These are phyloP conservation scores for Cyrtodaria siliqua DNA, from an alignment of 2,888 invertebrate species.

Conservation along the genomic window DNA sequence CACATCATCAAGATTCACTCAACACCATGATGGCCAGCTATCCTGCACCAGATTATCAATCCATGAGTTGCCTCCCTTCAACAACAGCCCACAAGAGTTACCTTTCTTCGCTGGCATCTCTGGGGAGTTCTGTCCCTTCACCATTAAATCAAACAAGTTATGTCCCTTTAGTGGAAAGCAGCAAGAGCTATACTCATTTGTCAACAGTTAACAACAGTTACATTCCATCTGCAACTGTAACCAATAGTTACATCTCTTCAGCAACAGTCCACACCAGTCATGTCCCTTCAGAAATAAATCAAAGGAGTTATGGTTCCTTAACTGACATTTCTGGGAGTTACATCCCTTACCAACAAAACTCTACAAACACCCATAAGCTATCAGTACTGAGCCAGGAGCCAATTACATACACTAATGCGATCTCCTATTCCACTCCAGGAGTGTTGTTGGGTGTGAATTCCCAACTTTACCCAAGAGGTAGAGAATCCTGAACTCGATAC, in stretches of 20 bases:
- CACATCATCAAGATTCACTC: slow-evolving; percentile 32
- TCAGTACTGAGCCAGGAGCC: no score
- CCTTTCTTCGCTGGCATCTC: neutral
- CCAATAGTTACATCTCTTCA: neutral
- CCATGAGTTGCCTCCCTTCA: slow-evolving; percentile 5
- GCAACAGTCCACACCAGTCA: slow-evolving; percentile 2
- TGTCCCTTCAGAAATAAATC: no score
- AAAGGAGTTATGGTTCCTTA: neutral
- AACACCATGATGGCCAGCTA: neutral
- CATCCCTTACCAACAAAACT: neutral
- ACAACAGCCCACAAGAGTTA: slow-evolving; percentile 1
- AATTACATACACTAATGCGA: no score
- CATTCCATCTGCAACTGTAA: neutral
- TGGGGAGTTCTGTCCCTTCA: slow-evolving; percentile 1
- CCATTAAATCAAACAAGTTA: neutral
- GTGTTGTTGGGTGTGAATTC: no score
- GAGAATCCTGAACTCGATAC: no score
- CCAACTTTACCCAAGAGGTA: no score
- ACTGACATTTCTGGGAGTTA: neutral
- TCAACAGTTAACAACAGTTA: neutral
- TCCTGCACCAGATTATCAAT: neutral
- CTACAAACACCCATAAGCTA: no score
- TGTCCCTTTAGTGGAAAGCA: neutral
- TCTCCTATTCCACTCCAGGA: no score
- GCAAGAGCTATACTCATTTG: slow-evolving; percentile 6